These are phyloP conservation scores for Pocillopora meandrina DNA, from an alignment of 92 coral and sea anemone genomes.

Conservation along the genomic window DNA sequence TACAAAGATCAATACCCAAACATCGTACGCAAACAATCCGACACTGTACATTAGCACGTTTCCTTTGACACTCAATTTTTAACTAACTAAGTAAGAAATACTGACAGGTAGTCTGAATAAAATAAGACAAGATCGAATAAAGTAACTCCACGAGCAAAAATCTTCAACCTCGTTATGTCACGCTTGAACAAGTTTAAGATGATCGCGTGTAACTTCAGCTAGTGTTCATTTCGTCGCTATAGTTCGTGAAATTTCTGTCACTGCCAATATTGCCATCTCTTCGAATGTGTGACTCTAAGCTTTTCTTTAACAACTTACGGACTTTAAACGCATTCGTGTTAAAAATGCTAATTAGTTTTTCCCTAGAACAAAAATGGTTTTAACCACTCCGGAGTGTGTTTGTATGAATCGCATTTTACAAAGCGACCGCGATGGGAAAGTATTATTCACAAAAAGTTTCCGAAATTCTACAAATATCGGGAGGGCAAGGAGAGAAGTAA, in stretches of 20 bases:
- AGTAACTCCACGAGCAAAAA: not conserved
- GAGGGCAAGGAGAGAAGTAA: not conserved
- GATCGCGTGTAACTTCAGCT: not conserved
- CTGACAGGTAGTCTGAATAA: too few relatives aligned
- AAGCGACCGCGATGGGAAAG: constrained; percentile 9
- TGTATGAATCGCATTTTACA: not conserved
- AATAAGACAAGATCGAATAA: not conserved
- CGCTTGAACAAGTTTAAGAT: not conserved
- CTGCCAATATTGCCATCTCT: not conserved
- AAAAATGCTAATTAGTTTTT: not conserved
- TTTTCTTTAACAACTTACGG: not conserved
- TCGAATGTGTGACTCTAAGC: not conserved
- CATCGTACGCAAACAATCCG: not conserved
- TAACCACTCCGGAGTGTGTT: not conserved
- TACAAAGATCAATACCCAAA: constrained; percentile 40
- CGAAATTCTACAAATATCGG: not conserved
- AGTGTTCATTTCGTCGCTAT: not conserved
- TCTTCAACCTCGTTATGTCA: not conserved
- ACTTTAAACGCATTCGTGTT: not conserved
- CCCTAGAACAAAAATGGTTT: not conserved
- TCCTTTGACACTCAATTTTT: not conserved
- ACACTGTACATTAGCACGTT: not conserved
- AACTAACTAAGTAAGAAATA: not conserved
- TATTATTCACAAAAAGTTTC: not conserved
- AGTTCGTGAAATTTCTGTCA: not conserved